Evolutionary conservation across 2,888 invertebrate genomes (phyloP).

Genomic region (Pyrocoelia pectoralis): DNA sequence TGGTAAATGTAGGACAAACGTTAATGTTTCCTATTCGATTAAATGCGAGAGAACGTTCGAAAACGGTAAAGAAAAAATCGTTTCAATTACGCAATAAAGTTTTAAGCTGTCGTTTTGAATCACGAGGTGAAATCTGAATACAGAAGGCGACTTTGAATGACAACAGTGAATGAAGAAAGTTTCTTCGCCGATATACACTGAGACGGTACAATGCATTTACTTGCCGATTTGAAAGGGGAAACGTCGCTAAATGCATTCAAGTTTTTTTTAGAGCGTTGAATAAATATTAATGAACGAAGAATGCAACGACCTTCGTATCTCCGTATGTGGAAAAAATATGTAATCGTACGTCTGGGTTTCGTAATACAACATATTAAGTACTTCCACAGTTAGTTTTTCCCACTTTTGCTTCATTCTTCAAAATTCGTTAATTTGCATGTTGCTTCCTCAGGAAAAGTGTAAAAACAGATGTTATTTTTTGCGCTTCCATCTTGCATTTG

Average conservation of each 20-base stretch:
- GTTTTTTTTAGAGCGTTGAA: neutral
- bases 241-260: neutral
- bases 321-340: too few relatives aligned
- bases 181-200: neutral
- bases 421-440: too few relatives aligned
- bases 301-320: neutral
- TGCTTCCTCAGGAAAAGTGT: too few relatives aligned
- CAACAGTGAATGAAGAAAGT: too few relatives aligned
- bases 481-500: too few relatives aligned
- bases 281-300: neutral
- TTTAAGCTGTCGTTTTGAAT: neutral
- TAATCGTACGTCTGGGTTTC: too few relatives aligned
- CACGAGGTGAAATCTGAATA: neutral
- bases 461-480: too few relatives aligned
- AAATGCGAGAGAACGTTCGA: neutral
- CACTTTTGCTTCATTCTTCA: too few relatives aligned
- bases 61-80: neutral
- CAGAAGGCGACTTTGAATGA: neutral
- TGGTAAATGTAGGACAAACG: neutral
- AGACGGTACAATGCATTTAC: neutral
- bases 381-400: too few relatives aligned
- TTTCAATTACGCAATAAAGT: neutral
- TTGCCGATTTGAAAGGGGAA: neutral
- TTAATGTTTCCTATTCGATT: neutral
- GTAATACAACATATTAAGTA: too few relatives aligned